Evolutionary conservation across 2,797 vertebrate species (phyloP), one percentile per base, ranked within the genome.

Genomic region (Corythornis leucogaster): DNA sequence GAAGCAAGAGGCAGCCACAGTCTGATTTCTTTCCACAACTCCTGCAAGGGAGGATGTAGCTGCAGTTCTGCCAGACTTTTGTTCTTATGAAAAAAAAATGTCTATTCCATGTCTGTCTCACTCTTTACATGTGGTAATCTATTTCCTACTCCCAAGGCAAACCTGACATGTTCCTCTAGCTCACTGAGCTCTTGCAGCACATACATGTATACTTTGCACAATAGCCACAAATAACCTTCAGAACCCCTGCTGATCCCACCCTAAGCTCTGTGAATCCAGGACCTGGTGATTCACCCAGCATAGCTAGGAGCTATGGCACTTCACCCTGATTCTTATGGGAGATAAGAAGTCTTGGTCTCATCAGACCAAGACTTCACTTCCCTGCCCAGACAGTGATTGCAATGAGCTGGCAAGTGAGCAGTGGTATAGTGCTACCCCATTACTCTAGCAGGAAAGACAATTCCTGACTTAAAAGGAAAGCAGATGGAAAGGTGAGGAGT

Each of bases 221-320:
- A 10, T 0, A 66, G 30, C 51, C 35, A 35, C 16, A 15, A 12
- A 8, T 9, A 54, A 50, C 28, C 9, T 55, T 31, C 51, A 30
- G 79, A 67, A 38, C 2, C 8, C 5, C 13, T 54, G 12, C 16
- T 54, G 51, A 21, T 55, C 45, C 35, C 67, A 45, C 12, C 31
- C 30, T 0, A 0, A 64, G 35, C 18, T 30, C 26, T 40, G 8
- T 7, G 45, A 74, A 19, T n/a, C 13, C 1, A 1, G 19, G 16
- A 61, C 15, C 4, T 40, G 12, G 30, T 70, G 50, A 30, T 16
- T 61, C 38, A 68, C 9, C 9, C 45, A 35, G 21, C 21, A 46
- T 12, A 58, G 22, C 19, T 11, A 15, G 24, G 3, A 80, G 10
- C 22, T 61, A 64, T 64, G 45, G 20, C 28, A 26, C 8, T 45